Evolutionary conservation across 2,888 invertebrate species (phyloP).

Genomic region (Chymomyza fuscimana): DNA sequence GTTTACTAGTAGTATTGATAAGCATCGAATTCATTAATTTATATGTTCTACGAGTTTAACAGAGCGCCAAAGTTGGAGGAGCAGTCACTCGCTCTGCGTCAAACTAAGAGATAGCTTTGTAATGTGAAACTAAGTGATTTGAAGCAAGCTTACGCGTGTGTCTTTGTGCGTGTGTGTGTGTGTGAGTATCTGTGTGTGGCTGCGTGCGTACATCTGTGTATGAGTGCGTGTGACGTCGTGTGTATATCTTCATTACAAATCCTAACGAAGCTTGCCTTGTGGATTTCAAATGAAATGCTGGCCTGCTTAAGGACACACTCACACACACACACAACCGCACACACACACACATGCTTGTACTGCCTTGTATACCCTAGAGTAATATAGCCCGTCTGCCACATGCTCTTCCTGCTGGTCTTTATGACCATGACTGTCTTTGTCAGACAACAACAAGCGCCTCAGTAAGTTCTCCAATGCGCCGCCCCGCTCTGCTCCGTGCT

Average conservation of each 20-base stretch:
- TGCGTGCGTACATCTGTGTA: conserved; percentile 22
- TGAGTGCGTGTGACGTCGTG: conserved; percentile 33
- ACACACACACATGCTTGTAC: conserved; percentile 15
- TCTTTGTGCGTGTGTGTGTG: conserved; percentile 23
- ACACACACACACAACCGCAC: conserved; percentile 10
- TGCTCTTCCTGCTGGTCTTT: conserved; percentile 43
- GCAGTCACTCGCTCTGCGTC: conserved; percentile 33
- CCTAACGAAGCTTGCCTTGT: conserved; percentile 52
- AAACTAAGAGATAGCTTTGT: conserved; percentile 58
- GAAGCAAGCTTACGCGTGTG: conserved; percentile 22
- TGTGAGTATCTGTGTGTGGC: conserved; percentile 27
- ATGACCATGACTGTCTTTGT: conserved; percentile 32
- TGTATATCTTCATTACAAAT: conserved; percentile 66
- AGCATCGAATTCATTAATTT: conserved; percentile 76
- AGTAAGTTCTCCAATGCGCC: neutral
- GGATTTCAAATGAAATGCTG: conserved; percentile 63
- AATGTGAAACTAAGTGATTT: conserved; percentile 75
- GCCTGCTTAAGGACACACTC: conserved; percentile 18
- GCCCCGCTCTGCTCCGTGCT: too few relatives aligned
- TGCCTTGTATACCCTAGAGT: neutral
- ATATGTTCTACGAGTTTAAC: conserved; percentile 53
- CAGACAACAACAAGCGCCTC: conserved; percentile 10
- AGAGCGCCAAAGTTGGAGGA: conserved; percentile 44
- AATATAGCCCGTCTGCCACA: conserved; percentile 7
- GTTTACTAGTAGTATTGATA: conserved; percentile 43